Conservation (phyloP, 2,113 vertebrate genomes). For the Syngnathus typhle region DNA sequence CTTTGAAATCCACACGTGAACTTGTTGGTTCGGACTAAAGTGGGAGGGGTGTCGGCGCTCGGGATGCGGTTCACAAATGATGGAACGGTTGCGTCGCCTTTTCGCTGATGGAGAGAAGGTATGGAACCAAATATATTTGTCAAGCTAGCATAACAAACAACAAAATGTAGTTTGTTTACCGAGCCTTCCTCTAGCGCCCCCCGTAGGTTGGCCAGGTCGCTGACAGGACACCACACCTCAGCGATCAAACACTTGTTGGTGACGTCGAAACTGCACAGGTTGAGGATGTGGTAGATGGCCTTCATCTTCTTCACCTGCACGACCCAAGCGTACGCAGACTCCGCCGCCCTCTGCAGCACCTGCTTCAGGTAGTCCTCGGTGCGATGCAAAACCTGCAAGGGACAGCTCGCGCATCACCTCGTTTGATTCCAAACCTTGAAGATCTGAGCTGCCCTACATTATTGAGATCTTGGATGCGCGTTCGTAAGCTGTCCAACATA, state of each 20-base stretch:
- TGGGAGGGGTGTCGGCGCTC: slow-evolving; percentile 82
- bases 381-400: slow-evolving; percentile 83
- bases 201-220: slow-evolving; percentile 79
- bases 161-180: slow-evolving; percentile 68
- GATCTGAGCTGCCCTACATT: slow-evolving; percentile 67
- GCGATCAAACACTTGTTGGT: slow-evolving; percentile 98
- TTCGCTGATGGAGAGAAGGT: slow-evolving; percentile 71
- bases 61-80: slow-evolving; percentile 95
- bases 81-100: slow-evolving; percentile 84
- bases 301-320: slow-evolving; percentile 98
- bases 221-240: slow-evolving; percentile 94
- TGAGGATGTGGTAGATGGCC: slow-evolving; percentile 93
- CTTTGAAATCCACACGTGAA: slow-evolving; percentile 95
- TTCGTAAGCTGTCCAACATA: slow-evolving; percentile 81
- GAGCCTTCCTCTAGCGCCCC: slow-evolving; percentile 87
- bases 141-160: background rate
- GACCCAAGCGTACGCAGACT: slow-evolving; percentile 82
- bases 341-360: slow-evolving; percentile 86
- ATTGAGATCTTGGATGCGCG: slow-evolving; percentile 88
- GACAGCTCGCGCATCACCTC: background rate
- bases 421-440: too few relatives aligned
- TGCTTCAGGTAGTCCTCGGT: slow-evolving; percentile 93
- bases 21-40: slow-evolving; percentile 88
- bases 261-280: slow-evolving; percentile 95
- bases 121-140: background rate